Conservation (phyloP, 2,888 invertebrate genomes). For the Acheta domesticus region DNA sequence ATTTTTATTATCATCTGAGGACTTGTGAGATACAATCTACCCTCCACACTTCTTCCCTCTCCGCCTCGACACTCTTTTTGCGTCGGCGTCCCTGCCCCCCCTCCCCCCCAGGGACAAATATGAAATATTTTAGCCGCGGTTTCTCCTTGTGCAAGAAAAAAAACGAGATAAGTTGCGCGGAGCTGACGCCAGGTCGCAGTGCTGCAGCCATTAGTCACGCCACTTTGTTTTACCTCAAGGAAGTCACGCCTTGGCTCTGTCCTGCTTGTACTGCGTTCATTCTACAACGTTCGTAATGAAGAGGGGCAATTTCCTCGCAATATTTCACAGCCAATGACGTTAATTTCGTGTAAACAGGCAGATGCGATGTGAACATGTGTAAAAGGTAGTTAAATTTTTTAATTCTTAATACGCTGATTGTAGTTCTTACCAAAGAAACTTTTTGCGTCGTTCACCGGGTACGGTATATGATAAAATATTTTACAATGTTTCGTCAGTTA, state of each 20-base stretch:
- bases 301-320: background rate
- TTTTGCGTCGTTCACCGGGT: no score
- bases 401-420: no score
- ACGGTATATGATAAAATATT: no score
- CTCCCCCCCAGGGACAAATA: slow-evolving; percentile 4
- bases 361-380: background rate
- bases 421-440: no score
- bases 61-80: no score
- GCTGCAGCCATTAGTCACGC: slow-evolving; percentile 29
- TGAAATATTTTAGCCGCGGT: background rate
- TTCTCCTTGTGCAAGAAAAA: background rate
- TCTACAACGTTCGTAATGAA: background rate
- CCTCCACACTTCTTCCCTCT: background rate
- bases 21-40: slow-evolving; percentile 29
- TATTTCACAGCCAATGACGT: background rate
- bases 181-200: slow-evolving; percentile 28
- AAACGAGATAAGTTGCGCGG: slow-evolving; percentile 29
- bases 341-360: background rate
- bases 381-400: no score
- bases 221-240: no score
- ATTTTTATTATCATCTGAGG: slow-evolving; percentile 38
- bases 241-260: background rate
- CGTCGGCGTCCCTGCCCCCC: background rate
- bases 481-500: no score
- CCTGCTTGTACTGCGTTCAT: background rate